Conservation (phyloP, 2,797 vertebrate species). For the Melanotaenia maccullochi region DNA sequence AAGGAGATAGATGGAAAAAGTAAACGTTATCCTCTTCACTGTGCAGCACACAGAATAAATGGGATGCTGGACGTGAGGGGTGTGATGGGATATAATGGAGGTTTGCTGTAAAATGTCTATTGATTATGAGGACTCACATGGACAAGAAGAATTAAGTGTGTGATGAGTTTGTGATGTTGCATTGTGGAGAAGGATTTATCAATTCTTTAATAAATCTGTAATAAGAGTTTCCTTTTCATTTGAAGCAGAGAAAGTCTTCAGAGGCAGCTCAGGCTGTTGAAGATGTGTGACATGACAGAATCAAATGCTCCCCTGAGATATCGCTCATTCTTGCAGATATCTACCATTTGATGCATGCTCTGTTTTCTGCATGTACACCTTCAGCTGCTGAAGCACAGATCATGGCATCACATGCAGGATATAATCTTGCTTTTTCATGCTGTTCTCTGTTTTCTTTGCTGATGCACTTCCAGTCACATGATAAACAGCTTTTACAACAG, state of each 20-base stretch:
- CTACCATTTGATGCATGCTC: conserved; percentile 44
- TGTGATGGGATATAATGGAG: conserved; percentile 32
- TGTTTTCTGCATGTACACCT: no score
- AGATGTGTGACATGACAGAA: conserved; percentile 15
- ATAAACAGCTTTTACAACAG: neutral
- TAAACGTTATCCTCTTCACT: conserved; percentile 71
- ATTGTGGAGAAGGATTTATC: conserved; percentile 1
- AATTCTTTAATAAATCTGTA: neutral
- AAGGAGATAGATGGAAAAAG: conserved; percentile 57
- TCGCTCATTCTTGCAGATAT: conserved; percentile 43
- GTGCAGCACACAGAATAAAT: conserved; percentile 59
- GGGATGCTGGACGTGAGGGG: conserved; percentile 61
- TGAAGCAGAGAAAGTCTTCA: neutral
- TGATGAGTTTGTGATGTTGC: conserved; percentile 8
- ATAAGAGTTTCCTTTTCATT: neutral
- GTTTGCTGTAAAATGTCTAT: conserved; percentile 55
- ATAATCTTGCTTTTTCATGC: conserved; percentile 37
- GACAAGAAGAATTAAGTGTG: conserved; percentile 24
- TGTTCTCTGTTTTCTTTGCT: neutral
- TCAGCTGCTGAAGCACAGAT: conserved; percentile 9
- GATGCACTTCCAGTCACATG: neutral
- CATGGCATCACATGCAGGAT: conserved; percentile 41
- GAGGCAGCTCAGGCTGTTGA: conserved; percentile 35
- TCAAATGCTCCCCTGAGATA: conserved; percentile 55
- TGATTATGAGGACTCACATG: conserved; percentile 44